Percentiles rank a stretch among this genome's conserved stretches.
These are phyloP conservation scores for Equus quagga DNA, from an alignment of 2,113 vertebrate genomes.

Conservation along the genomic window DNA sequence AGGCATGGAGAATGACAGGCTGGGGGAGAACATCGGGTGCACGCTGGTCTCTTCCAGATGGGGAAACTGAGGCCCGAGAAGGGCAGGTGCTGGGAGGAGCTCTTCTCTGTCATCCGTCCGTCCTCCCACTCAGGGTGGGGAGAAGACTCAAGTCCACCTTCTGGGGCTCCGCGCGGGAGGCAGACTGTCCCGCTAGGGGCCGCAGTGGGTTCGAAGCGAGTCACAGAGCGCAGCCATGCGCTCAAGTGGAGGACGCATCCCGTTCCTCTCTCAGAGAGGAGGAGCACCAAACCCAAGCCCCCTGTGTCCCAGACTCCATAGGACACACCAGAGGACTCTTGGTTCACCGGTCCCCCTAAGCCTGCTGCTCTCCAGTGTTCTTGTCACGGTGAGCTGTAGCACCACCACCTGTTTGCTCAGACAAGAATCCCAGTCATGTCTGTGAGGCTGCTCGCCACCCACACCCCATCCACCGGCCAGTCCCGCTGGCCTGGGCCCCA, in stretches of 20 bases:
- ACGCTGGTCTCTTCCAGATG: neutral
- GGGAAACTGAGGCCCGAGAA: neutral
- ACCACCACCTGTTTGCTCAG: neutral
- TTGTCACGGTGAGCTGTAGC: accelerated
- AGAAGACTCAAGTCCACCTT: neutral
- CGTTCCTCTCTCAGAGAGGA: neutral
- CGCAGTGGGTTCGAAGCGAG: accelerated
- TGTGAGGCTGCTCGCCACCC: accelerated
- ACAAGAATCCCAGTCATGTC: accelerated
- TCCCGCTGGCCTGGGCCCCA: neutral
- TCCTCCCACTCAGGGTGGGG: neutral
- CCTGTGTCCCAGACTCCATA: accelerated
- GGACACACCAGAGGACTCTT: neutral
- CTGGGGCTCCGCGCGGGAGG: neutral
- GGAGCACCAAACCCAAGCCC: neutral
- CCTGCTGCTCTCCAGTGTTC: neutral
- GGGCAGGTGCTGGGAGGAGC: neutral
- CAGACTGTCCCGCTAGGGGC: accelerated
- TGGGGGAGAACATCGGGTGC: too few species aligned
- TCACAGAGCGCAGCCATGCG: accelerated
- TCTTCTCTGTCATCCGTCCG: neutral
- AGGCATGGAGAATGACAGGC: neutral
- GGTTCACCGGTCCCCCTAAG: neutral
- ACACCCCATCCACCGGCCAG: neutral
- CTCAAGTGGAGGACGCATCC: accelerated